Conservation (phyloP, 2,888 invertebrate genomes). For the Sinelater perroti region DNA sequence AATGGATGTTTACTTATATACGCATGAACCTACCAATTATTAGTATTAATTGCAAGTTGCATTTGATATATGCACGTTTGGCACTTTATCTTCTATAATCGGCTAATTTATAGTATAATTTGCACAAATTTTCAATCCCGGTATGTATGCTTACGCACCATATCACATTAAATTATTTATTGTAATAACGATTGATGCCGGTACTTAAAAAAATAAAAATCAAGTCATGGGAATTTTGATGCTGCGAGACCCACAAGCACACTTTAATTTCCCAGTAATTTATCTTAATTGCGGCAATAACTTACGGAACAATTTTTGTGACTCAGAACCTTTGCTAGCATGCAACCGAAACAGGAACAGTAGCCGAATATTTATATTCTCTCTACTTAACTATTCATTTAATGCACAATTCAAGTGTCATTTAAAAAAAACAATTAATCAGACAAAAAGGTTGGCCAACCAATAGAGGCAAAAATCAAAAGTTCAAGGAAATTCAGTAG, state of each 20-base stretch:
- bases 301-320: neutral
- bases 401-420: constrained; percentile 7
- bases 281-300: neutral
- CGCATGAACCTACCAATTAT: constrained; percentile 31
- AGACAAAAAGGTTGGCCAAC: constrained; percentile 1
- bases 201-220: constrained; percentile 22
- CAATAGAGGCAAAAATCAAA: constrained; percentile 2
- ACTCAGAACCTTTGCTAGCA: neutral
- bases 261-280: neutral
- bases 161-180: constrained; percentile 26
- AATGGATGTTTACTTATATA: constrained; percentile 23
- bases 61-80: constrained; percentile 22
- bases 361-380: constrained; percentile 4
- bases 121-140: constrained; percentile 24
- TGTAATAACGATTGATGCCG: constrained; percentile 12
- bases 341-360: neutral
- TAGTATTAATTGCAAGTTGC: constrained; percentile 32
- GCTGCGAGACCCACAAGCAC: neutral
- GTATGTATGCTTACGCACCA: constrained; percentile 29
- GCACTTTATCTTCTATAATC: constrained; percentile 20
- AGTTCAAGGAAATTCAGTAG: constrained; percentile 11
- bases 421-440: constrained; percentile 17
- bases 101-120: constrained; percentile 30
- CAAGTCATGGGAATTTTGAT: constrained; percentile 1
- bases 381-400: constrained; percentile 3